Evolutionary conservation across 1,140 invertebrate genomes (phyloP).

Genomic region (Coelopa frigida): DNA sequence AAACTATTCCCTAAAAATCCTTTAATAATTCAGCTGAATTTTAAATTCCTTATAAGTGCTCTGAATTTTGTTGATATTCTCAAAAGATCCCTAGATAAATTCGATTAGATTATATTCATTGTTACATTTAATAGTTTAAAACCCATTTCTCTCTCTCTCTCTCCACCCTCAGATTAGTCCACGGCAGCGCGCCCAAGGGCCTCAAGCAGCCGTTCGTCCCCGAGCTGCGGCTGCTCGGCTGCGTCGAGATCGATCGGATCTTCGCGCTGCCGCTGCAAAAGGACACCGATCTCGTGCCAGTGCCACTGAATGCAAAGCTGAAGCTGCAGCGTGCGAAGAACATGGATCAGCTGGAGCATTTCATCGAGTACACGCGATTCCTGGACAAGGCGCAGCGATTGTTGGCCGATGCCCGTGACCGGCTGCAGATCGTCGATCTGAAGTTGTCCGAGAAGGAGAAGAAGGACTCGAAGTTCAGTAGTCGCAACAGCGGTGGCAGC

Average conservation of each 20-base stretch:
- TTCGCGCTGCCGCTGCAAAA: conserved; percentile 77
- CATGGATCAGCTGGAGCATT: conserved; percentile 68
- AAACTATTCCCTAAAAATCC: no score
- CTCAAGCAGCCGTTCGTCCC: conserved; percentile 74
- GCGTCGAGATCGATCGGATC: conserved; percentile 75
- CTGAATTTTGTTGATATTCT: no score
- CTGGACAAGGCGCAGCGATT: conserved; percentile 71
- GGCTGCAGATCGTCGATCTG: conserved; percentile 70
- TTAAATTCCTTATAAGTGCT: no score
- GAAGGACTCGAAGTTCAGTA: conserved; percentile 43
- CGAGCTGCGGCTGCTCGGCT: conserved; percentile 72
- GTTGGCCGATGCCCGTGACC: conserved; percentile 74
- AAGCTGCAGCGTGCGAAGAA: conserved; percentile 80
- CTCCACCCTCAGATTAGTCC: conserved; percentile 64
- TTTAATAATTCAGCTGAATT: no score
- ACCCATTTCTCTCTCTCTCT: not conserved
- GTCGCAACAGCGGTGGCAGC: no score
- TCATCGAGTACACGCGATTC: conserved; percentile 72
- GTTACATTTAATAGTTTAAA: not conserved
- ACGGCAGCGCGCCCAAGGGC: conserved; percentile 73
- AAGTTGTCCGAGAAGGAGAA: conserved; percentile 59
- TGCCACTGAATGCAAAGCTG: conserved; percentile 77
- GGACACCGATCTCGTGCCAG: conserved; percentile 68
- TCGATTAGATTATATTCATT: no score
- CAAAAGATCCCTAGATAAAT: no score